Base-by-base conservation (phyloP, 2,888 invertebrate species). In the Eupithecia subfuscata region DNA sequence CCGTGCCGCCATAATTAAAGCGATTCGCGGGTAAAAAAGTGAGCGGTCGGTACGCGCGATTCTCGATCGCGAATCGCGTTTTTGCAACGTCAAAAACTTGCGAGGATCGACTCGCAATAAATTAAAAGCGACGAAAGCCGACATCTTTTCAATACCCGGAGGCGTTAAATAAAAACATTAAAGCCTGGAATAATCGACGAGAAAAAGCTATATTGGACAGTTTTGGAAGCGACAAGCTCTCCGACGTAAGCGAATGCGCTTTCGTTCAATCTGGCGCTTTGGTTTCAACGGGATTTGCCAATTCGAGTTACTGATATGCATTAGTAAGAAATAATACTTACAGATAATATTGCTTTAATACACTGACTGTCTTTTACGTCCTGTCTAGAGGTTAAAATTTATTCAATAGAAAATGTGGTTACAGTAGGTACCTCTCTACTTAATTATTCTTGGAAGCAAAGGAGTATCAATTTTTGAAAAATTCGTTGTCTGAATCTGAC, bases 151-250 rank as follows among this genome's bases (percentile, higher is more conserved):
- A 91, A 93, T 93, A 92, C 90, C 86, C 87, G 84, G 82, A 88
- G 88, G 92, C 90, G 92, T 91, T 93, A 93, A 94, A 94, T 94
- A 94, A 95, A 95, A 94, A 94, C 94, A 94, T 94, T 94, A 95
- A 94, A 91, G 90, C 87, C 89, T 89, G 90, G 90, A 94, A 94
- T 94, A 93, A 94, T 93, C 91, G 88, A 85, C 86, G 83, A 85
- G 91, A 91, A 93, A 94, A 93, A 91, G 89, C 86, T 87, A 91
- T 92, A 90, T 90, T 87, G 89, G 89, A 90, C 91, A 90, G 91
- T 91, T 94, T 93, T 92, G 93, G 93, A 85, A 88, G 87, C 86
- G 90, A 89, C 89, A 88, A 87, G 85, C 84, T 82, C 84, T 79
- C 77, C 71, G 82, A 86, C 88, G 88, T 85, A 88, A 86, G 85